Base-by-base conservation (phyloP, 2,888 invertebrate genomes). In the Embidobia sp. region DNA sequence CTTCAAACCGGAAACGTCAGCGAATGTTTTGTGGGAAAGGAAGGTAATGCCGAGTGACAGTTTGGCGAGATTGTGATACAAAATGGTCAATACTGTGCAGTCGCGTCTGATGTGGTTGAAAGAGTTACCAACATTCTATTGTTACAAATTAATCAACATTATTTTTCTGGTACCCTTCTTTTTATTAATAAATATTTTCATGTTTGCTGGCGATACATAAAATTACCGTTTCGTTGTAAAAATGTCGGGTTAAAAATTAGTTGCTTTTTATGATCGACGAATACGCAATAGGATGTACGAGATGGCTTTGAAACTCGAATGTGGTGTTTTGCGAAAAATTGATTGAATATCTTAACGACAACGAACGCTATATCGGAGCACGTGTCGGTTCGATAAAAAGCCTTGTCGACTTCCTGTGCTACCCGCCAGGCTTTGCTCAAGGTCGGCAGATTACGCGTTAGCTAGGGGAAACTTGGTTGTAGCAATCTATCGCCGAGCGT, bases 401-500 rank as follows among this genome's bases (percentile, higher is more conserved):
- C 88, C 88, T 88, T 87, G 88, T 86, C 85, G 85, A 88, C 88
- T 88, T 88, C 88, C 88, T 86, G 87, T 85, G 85, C 84, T 85
- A 85, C 85, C 85, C 85, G 85, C 85, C 87, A 85, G 87, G 82
- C 84, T 85, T 83, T 81, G 77, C 82, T 83, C 88, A 87, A 88
- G 87, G 88, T 85, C 85, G 80, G 79, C 81, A 85, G 83, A 84
- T 87, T 86, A 84, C 82, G 83, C 78, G 80, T 77, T 78, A 72
- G 80, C 79, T 79, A 84, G 80, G 80, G 79, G 76, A 70, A 80
- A 80, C 78, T 72, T 49, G 53, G 57, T 33, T 27, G 53, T 35
- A 53, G 31, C 81, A 51, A 59, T 29, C 55, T 72, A 83, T 83
- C 79, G 44, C 77, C 16, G 57, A 66, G 33, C 44, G 72, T 63